phyloP scores from a whole-genome alignment of 2,888 invertebrate species.

The Leistus spinibarbis region DNA sequence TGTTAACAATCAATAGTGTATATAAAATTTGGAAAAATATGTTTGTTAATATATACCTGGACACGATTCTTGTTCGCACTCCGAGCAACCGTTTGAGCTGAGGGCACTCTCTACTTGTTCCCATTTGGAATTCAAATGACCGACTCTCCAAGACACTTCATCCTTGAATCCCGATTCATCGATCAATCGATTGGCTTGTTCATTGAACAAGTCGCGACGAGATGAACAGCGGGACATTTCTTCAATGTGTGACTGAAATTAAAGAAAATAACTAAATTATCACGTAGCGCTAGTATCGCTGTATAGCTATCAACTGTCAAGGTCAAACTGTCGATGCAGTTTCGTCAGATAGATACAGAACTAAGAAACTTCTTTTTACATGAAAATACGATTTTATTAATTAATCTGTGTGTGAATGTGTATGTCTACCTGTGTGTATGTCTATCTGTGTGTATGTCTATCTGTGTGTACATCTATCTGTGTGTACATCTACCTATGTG shows the following conservation, averaged over 20 bases:
- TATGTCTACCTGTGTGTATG: no score
- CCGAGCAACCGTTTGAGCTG: slow-evolving; percentile 62
- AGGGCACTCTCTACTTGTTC: slow-evolving; percentile 74
- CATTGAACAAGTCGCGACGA: slow-evolving; percentile 75
- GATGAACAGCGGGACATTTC: slow-evolving; percentile 76
- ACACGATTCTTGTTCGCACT: slow-evolving; percentile 53
- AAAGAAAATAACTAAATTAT: neutral
- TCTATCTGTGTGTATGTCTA: no score
- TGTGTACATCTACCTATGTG: no score
- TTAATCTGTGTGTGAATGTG: no score
- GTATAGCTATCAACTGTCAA: no score
- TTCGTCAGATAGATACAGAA: no score
- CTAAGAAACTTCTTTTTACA: no score
- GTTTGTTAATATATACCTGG: slow-evolving; percentile 50
- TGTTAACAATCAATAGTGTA: no score
- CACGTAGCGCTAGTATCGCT: neutral
- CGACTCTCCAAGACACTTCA: slow-evolving; percentile 74
- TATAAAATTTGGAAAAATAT: no score
- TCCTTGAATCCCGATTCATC: slow-evolving; percentile 66
- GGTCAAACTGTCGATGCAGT: no score
- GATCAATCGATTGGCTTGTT: slow-evolving; percentile 76
- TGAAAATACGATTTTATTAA: no score
- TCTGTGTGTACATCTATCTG: no score
- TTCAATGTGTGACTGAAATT: slow-evolving; percentile 72
- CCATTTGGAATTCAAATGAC: slow-evolving; percentile 80